phyloP scores from a whole-genome alignment of 2,888 invertebrate genomes.

The Troilus luridus region DNA sequence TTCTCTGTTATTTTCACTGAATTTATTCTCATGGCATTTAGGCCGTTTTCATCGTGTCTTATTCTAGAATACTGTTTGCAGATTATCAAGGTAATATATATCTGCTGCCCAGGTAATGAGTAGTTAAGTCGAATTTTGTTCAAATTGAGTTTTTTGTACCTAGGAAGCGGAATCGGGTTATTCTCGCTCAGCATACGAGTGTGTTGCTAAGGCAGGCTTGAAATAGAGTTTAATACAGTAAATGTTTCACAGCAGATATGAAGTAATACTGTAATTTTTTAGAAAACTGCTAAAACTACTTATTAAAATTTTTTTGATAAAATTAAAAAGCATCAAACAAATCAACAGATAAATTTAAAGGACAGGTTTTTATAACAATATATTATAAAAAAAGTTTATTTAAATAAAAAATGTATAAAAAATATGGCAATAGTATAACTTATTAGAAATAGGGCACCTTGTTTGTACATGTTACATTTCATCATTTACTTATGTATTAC shows the following conservation, averaged over 20 bases:
- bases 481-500: no score
- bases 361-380: not conserved
- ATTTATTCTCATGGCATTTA: not conserved
- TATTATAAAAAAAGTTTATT: not conserved
- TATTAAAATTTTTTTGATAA: not conserved
- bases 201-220: no score
- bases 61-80: not conserved
- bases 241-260: no score
- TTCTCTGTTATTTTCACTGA: not conserved
- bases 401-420: constrained; percentile 25
- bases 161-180: no score
- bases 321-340: not conserved
- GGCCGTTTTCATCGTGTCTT: not conserved
- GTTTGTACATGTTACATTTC: not conserved
- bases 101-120: no score
- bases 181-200: no score
- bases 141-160: no score
- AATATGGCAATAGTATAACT: not conserved
- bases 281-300: not conserved
- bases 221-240: no score
- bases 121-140: no score
- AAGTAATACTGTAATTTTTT: no score
- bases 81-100: no score
- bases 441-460: not conserved
- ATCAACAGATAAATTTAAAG: not conserved